A percentile compares a stretch with the other conserved stretches of the same genome.
phyloP scores from a whole-genome alignment of 2,888 invertebrate genomes.

The Lasius fuliginosus region DNA sequence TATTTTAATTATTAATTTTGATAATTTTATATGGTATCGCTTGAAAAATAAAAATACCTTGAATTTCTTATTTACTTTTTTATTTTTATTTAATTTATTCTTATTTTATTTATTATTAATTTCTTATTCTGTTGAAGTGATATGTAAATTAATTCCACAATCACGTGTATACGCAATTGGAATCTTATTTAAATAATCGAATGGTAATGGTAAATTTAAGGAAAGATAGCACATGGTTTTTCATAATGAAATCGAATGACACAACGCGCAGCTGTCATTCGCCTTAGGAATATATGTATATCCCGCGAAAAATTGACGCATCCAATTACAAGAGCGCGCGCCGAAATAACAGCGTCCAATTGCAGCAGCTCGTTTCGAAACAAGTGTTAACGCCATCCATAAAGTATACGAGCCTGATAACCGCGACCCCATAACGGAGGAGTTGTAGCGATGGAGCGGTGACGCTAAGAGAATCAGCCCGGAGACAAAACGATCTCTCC shows the following conservation, averaged over 20 bases:
- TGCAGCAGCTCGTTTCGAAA: slow-evolving; percentile 59
- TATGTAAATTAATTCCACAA: not conserved
- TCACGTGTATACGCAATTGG: not conserved
- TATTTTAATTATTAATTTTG: too few relatives aligned
- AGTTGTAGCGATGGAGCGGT: slow-evolving; percentile 50
- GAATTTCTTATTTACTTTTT: not conserved
- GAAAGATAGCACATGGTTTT: too few relatives aligned
- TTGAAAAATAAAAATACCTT: not conserved
- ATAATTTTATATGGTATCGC: too few relatives aligned
- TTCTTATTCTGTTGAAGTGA: not conserved
- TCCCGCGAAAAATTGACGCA: slow-evolving; percentile 15
- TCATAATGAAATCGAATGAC: not conserved
- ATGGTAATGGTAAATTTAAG: not conserved
- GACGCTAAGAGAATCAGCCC: not conserved
- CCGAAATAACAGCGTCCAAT: slow-evolving; percentile 66
- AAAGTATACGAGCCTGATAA: slow-evolving; percentile 65
- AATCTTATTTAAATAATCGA: not conserved
- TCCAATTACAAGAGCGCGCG: slow-evolving; percentile 56
- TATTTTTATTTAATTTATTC: not conserved
- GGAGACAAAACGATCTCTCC: slow-evolving; percentile 35
- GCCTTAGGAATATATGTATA: slow-evolving; percentile 18
- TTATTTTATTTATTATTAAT: not conserved
- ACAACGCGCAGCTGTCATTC: slow-evolving; percentile 30
- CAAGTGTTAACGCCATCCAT: slow-evolving; percentile 67
- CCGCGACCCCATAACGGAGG: slow-evolving; percentile 52